Evolutionary conservation across 2,888 invertebrate genomes (phyloP).

Genomic region (Eupeodes latifasciatus): DNA sequence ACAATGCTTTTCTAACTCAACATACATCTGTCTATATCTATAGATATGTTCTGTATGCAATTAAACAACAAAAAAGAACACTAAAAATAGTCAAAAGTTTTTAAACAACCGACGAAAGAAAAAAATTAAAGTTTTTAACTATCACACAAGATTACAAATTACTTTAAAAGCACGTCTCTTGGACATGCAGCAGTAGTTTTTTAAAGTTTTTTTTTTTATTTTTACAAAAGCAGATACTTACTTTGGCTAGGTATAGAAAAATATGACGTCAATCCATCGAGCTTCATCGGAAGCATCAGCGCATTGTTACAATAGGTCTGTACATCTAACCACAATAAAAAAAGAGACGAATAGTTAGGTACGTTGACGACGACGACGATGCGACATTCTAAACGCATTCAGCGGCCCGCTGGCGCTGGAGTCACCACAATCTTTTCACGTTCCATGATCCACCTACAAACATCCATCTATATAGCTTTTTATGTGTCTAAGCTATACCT

Average conservation of each 20-base stretch:
- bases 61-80: constrained; percentile 27
- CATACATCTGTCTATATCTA: neutral
- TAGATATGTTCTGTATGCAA: neutral
- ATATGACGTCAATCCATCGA: constrained; percentile 70
- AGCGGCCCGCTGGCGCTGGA: neutral
- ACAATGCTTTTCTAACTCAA: constrained; percentile 52
- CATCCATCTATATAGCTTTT: constrained; percentile 26
- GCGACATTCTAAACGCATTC: constrained; percentile 32
- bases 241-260: neutral
- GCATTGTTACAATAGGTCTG: constrained; percentile 6
- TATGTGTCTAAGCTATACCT: constrained; percentile 1
- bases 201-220: constrained; percentile 39
- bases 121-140: constrained; percentile 32
- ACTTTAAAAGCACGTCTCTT: constrained; percentile 73
- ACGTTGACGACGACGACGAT: neutral
- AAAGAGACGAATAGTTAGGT: neutral
- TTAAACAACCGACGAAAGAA: constrained; percentile 17
- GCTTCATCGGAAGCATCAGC: constrained; percentile 34
- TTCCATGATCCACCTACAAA: constrained; percentile 27
- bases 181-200: constrained; percentile 67
- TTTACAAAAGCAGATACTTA: constrained; percentile 31
- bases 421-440: constrained; percentile 49
- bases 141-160: constrained; percentile 67
- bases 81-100: constrained; percentile 17
- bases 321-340: neutral